Base-by-base conservation (phyloP, 1,140 invertebrate genomes). In the Tachypleus tridentatus region DNA sequence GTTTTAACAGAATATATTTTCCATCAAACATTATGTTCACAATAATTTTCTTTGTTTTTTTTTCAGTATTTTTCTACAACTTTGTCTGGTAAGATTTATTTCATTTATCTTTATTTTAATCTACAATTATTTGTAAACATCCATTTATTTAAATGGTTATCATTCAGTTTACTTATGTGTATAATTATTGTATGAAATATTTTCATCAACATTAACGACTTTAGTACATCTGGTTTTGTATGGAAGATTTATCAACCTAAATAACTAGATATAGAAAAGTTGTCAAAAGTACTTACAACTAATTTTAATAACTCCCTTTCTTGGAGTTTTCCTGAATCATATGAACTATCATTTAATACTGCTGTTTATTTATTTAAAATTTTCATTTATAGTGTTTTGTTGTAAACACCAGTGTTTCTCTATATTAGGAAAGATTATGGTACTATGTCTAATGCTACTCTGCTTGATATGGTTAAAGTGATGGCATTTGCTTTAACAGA, bases 401-500 rank as follows among this genome's bases (percentile, higher is more conserved):
- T 60, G 11, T 11, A 50, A 60, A 8, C 11, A 8, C 49, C 58
- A 10, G 29, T 60, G 10, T 11, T 57, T 10, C 10, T 57, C 11
- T n/a, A 5, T 58, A 61, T 50, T 64, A 88, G 88, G 84, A 83
- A 84, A 64, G 91, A 94, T 77, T 93, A 91, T 76, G 88, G 87
- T 0, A 86, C 88, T 62, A 86, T 86, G 0, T 85, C 84, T 11
- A 78, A 89, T 66, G 81, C 80, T 58, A 85, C 84, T 10, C 76
- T 94, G 10, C 74, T 93, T 64, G 88, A 93, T 72, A 91, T 91
- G 84, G 87, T 91, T 3, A 93, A 93, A 79, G 90, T 93, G 4
- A 80, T 92, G 73, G 86, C 89, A 51, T 93, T 93, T 78, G 84
- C 87, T 3, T 76, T 91, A 1, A 83, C 84, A 60, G 84, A 91